Evolutionary conservation across 2,888 invertebrate genomes (phyloP), one percentile per base, ranked within the genome.

Genomic region (Clunio marinus): DNA sequence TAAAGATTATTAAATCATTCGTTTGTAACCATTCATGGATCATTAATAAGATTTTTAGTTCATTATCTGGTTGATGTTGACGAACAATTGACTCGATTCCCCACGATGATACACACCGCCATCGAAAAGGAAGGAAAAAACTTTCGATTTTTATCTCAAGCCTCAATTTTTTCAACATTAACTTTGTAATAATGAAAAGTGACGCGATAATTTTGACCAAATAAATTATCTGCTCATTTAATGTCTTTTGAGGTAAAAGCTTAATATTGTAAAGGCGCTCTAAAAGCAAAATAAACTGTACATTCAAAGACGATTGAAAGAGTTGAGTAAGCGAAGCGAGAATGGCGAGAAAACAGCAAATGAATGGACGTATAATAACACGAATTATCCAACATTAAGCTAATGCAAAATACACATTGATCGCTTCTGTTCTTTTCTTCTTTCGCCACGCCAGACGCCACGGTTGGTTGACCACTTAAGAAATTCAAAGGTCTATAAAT

Each of bases 171-270:
- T 3, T 51, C 20, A 8, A 7, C 51, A 20, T 51, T 22, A n/a
- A n/a, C 8, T 51, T 17, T 22, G 20, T 22, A 41, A n/a, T 41
- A 22, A 22, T 32, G 35, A n/a, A n/a, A 17, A 22, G 22, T 22
- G 13, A 45, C 8, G 45, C 8, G 13, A n/a, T 15, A 22, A 51
- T 22, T 51, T 17, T 22, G 51, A 7, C n/a, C 10, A 51, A 51
- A 51, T 17, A 22, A 51, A 51, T 41, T 41, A 41, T 41, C 41
- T 41, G 3, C 41, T 41, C 41, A 41, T 51, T 51, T 51, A 51
- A 22, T 51, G 7, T 22, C 13, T 4, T n/a, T 22, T 8, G 10
- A n/a, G 35, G 35, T 8, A 32, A 32, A 32, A 32, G 13, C 35
- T 32, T 32, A n/a, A n/a, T n/a, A n/a, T n/a, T n/a, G n/a, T 32